Base-by-base conservation (phyloP, 2,113 vertebrate species). In the Caracal caracal region DNA sequence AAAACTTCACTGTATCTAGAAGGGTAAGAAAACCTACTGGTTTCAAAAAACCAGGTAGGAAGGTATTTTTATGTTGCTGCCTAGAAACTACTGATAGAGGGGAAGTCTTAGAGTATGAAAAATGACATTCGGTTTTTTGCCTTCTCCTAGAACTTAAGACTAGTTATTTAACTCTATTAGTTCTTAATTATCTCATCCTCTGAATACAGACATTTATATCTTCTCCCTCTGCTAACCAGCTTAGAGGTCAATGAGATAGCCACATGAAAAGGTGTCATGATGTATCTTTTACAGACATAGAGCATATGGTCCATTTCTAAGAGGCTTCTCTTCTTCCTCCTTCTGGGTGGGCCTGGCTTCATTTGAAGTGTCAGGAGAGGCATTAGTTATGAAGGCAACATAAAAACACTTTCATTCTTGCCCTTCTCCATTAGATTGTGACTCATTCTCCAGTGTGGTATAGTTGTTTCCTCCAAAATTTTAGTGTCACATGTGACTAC, bases 21-120 rank as follows among this genome's bases (percentile, higher is more conserved):
- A 20, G 47, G 24, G 49, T 96, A 70, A 90, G 61, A 88, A 83
- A 89, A 92, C 20, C 6, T 43, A 63, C 16, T 75, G 16, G 24
- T 87, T 95, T 96, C 49, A 91, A 78, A 95, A 88, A 88, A n/a
- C 37, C 51, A 61, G 40, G 26, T 53, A 49, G 70, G 53, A 70
- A 93, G 51, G 51, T 86, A 94, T 76, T 82, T 96, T 89, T 94
- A 85, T 59, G 43, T 9, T 93, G 61, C 56, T 88, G 35, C 56
- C 51, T 94, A 78, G 35, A 80, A 92, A 92, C 73, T 82, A n/a
- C 6, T 78, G 49, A 87, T 40, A 70, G 76, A 90, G 76, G 15
- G 10, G 40, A 85, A 10, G 43, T 15, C 82, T 30, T 68, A 66
- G 43, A 88, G 22, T 73, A 26, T 9, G 5, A 30, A 83, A 43